Evolutionary conservation across 2,113 vertebrate species (phyloP).

Genomic region (Lepisosteus oculatus): DNA sequence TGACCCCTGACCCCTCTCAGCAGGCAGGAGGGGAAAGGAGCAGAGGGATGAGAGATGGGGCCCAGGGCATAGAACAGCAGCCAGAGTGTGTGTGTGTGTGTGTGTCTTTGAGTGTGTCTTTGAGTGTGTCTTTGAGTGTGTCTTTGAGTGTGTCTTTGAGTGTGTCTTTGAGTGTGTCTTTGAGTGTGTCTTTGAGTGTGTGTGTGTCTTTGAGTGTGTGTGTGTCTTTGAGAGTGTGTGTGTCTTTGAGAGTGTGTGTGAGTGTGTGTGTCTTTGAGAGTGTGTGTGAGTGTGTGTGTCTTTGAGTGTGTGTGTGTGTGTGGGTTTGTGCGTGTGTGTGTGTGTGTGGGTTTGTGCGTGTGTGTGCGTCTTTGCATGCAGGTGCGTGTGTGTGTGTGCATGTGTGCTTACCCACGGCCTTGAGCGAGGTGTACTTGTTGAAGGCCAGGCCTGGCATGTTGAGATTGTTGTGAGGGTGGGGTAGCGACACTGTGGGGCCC

Average conservation of each 20-base stretch:
- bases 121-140: too few relatives aligned
- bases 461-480: slow-evolving; percentile 72
- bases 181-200: not conserved
- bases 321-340: slow-evolving; percentile 10
- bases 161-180: not conserved
- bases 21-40: too few relatives aligned
- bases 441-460: slow-evolving; percentile 57
- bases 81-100: not conserved
- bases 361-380: not conserved
- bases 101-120: not conserved
- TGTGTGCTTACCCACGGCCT: slow-evolving; percentile 58
- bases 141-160: slow-evolving; percentile 9
- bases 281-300: slow-evolving; percentile 3
- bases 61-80: slow-evolving; percentile 8
- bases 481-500: slow-evolving; percentile 63
- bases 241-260: slow-evolving; percentile 9
- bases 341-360: slow-evolving; percentile 10
- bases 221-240: not conserved
- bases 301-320: not conserved
- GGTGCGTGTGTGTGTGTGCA: not conserved
- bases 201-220: not conserved
- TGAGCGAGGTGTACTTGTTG: slow-evolving; percentile 69
- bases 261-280: not conserved
- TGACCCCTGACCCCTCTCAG: too few relatives aligned
- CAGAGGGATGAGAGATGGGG: not conserved